A percentile compares a stretch with the other conserved stretches of the same genome.
These are phyloP conservation scores for Serilophus lunatus DNA, from an alignment of 2,113 vertebrate genomes.

Conservation along the genomic window DNA sequence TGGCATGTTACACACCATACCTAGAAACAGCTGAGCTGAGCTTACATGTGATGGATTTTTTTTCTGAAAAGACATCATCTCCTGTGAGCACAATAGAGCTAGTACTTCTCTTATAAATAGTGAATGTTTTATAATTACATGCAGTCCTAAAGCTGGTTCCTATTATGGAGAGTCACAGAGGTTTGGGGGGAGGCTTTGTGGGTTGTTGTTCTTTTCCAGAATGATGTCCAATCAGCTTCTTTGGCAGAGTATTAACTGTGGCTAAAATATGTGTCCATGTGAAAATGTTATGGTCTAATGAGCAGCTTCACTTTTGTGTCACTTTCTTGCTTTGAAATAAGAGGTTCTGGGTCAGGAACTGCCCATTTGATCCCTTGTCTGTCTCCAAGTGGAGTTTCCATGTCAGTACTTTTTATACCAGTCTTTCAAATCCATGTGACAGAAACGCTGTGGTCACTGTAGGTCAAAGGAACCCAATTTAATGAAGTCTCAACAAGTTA, in stretches of 20 bases:
- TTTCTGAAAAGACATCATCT: constrained; percentile 34
- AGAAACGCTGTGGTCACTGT: background rate
- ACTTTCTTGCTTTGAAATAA: constrained; percentile 15
- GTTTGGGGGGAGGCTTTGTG: constrained; percentile 1
- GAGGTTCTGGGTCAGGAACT: constrained; percentile 24
- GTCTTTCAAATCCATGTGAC: background rate
- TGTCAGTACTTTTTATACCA: background rate
- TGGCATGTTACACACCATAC: background rate
- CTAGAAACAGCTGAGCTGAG: constrained; percentile 54
- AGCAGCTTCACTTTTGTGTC: background rate
- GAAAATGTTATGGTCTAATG: background rate
- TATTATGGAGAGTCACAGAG: constrained; percentile 23
- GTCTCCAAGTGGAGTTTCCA: background rate
- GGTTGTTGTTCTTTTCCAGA: constrained; percentile 46
- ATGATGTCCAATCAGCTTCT: background rate
- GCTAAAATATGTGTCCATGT: constrained; percentile 29
- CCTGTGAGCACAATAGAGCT: constrained; percentile 40
- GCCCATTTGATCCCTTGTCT: background rate
- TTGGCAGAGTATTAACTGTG: background rate
- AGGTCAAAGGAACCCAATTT: background rate
- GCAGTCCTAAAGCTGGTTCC: constrained; percentile 60
- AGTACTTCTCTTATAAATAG: constrained; percentile 41
- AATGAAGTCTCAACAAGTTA: background rate
- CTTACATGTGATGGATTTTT: background rate
- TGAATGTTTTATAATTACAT: constrained; percentile 42